Evolutionary conservation across 2,113 vertebrate species (phyloP), one percentile per base, ranked within the genome.

Genomic region (Nyctibius bracteatus): DNA sequence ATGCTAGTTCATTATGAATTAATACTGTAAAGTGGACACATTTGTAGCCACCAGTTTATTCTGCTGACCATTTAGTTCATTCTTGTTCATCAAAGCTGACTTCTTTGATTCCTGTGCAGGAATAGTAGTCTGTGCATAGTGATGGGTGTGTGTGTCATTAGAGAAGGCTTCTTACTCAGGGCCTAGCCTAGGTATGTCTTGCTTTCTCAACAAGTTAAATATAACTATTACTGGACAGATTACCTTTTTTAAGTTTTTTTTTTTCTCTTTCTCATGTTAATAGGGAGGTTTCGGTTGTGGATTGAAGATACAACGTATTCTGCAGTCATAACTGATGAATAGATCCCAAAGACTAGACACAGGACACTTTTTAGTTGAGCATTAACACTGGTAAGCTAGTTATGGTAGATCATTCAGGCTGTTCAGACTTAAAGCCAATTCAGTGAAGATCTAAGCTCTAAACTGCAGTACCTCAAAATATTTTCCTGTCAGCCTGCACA

Each of bases 71-170:
- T 63, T 79, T 78, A 66, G 23, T 62, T 89, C 7, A 12, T 62
- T 89, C 7, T 10, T 31, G 18, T 70, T 91, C 6, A 28, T 86
- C 19, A 71, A 33, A 87, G 43, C 25, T 87, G 21, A n/a, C 15
- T 71, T 70, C 7, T 68, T 58, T 68, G 47, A 35, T 58, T 47
- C 8, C 19, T 81, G 1, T 28, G 8, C 9, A 79, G 33, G 12
- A 81, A 3, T 46, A 18, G 25, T 67, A 33, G 57, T 25, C 39
- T 54, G 10, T 30, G 12, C 7, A 1, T 52, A 6, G 7, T 74
- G 20, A 2, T 15, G 18, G 10, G 6, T 51, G 14, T 31, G 5
- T 31, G 28, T 0, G 0, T 73, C 22, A 3, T 22, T 75, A 33
- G 18, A 10, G 30, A 73, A 73, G 7, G 14, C n/a, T 90, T 82